Conservation (phyloP, 2,113 vertebrate genomes). For the Daubentonia madagascariensis region DNA sequence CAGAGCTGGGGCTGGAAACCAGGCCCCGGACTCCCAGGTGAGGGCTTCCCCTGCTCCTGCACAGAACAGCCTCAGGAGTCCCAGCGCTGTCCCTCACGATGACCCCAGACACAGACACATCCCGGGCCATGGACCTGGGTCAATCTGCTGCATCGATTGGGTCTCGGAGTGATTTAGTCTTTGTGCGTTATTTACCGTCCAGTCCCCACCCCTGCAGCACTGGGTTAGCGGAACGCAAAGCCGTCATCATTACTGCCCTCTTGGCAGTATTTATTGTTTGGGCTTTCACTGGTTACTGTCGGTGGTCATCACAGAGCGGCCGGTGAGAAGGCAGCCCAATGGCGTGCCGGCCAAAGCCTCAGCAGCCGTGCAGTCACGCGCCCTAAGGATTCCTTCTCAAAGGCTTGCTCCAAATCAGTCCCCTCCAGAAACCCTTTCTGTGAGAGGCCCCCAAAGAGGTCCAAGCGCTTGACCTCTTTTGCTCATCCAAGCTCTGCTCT, state of each 20-base stretch:
- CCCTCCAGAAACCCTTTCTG: not conserved
- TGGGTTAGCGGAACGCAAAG: not conserved
- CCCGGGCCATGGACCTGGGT: not conserved
- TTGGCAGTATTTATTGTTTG: not conserved
- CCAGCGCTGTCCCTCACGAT: not conserved
- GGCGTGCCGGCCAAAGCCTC: not conserved
- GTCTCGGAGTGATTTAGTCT: not conserved
- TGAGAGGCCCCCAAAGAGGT: not conserved
- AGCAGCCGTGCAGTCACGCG: accelerated
- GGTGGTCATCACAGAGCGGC: not conserved
- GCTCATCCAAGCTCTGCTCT: not conserved
- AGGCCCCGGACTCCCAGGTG: not conserved
- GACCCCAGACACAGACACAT: too few species aligned
- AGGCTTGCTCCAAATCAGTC: not conserved
- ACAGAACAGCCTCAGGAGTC: not conserved
- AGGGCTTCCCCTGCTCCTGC: not conserved
- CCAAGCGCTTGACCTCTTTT: not conserved
- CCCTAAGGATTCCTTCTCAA: not conserved
- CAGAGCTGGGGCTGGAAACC: not conserved
- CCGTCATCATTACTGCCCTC: not conserved
- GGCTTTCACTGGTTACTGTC: not conserved
- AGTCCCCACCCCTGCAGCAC: not conserved
- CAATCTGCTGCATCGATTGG: not conserved
- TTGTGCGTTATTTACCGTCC: not conserved
- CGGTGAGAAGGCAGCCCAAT: accelerated